Base-by-base conservation (phyloP, 2,113 vertebrate species). In the Axis porcinus region DNA sequence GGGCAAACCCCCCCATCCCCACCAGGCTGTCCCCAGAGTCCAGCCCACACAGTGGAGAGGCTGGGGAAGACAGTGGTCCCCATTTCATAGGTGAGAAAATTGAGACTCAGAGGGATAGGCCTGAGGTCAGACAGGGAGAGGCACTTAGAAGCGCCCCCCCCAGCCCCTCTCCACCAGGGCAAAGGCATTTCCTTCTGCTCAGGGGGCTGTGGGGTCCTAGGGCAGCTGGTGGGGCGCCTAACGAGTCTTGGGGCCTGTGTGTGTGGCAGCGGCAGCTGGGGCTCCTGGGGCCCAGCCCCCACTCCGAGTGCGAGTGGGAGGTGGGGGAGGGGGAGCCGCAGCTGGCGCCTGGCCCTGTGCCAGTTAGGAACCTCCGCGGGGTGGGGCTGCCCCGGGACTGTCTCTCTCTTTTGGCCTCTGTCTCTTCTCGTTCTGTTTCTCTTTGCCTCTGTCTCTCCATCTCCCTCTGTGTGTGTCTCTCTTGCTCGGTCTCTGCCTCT, bases 241-340 rank as follows among this genome's bases (percentile, higher is more conserved):
- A 64, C 25, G 70, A 55, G 74, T 15, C 86, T 36, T 67, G 16
- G 60, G 21, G 64, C 58, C 25, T 36, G 43, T 2, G 7, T 94
- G 96, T 95, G 94, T 93, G 95, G 97, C 86, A 33, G 92, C 3
- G 1, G 93, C 98, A 97, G 98, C 97, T 97, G 98, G 85, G 88
- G 74, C 70, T 84, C 9, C 19, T 62, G 12, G 54, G 12, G 30
- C 94, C 94, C 85, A 89, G 28, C 87, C 95, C 90, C 96, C 47
- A 47, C 89, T 33, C 2, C 0, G 82, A 62, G 25, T 6, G 25
- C 6, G 2, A 54, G 76, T 64, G 50, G 88, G 52, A 52, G 55
- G 55, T 9, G 74, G 21, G 84, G 6, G 21, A 64, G 21, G 57
- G 5, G 67, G 83, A 23, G 62, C n/a, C 3, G 97, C 94, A 98